Evolutionary conservation across 2,113 vertebrate species (phyloP), one percentile per base, ranked within the genome.

Genomic region (Sturnus vulgaris): DNA sequence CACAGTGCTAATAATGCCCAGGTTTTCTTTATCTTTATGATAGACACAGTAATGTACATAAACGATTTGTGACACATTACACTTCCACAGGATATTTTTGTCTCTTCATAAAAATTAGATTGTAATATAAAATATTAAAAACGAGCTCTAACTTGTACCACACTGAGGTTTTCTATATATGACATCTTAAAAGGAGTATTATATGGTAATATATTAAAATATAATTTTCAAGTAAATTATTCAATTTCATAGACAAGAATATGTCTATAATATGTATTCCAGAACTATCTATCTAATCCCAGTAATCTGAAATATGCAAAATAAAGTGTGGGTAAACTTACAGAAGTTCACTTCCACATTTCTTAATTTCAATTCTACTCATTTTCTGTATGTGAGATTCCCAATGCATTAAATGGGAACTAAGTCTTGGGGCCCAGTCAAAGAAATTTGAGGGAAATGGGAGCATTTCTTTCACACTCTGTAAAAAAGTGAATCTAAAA

Each of bases 51-150:
- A 91, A 91, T 55, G 20, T 86, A 94, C 81, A 64, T 75, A 75
- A 12, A 89, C 19, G 80, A 79, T 71, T n/a, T 46, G 84, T 78
- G 71, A 85, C 52, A 93, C 24, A 35, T 82, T 92, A 76, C 15
- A 15, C 39, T 72, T 93, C 60, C 44, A 95, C 1, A 46, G 72
- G 71, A 46, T 44, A 76, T 63, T 80, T 76, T 56, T 49, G 20
- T 90, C 86, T 96, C 71, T 82, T 90, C 82, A 86, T 86, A 94
- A 92, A 96, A 94, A 97, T 95, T 94, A 97, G 30, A 89, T 1
- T 81, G 56, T 57, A 93, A 76, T 94, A 95, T 61, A 97, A 97
- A 97, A 94, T 73, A 90, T 63, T 89, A 95, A 91, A 93, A 92
- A n/a, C 76, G 84, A 96, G 56, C 35, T 71, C 66, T 69, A 80